A percentile compares a stretch with the other conserved stretches of the same genome.
phyloP scores from a whole-genome alignment of 2,888 invertebrate species.

The Agrotis clavis region DNA sequence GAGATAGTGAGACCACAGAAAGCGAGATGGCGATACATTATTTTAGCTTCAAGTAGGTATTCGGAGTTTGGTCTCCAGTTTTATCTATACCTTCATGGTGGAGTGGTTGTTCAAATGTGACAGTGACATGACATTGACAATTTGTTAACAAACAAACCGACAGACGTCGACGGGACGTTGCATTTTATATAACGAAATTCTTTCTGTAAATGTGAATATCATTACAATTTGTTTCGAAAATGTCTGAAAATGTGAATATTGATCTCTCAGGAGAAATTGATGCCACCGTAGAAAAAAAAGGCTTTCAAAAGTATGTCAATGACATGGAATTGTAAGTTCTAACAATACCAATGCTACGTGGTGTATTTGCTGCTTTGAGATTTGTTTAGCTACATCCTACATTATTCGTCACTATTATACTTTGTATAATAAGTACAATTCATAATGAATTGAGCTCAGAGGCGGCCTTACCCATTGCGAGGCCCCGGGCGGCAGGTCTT shows the following conservation, averaged over 20 bases:
- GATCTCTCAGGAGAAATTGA: constrained; percentile 89
- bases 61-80: too few relatives aligned
- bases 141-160: constrained; percentile 2
- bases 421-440: constrained; percentile 14
- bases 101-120: neutral
- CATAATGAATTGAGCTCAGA: constrained; percentile 6
- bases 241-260: constrained; percentile 88
- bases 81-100: too few relatives aligned
- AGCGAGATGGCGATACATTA: too few relatives aligned
- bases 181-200: neutral
- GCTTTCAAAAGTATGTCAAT: constrained; percentile 90
- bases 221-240: constrained; percentile 62
- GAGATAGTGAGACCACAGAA: too few relatives aligned
- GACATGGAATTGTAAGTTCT: constrained; percentile 88
- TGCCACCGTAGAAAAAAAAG: constrained; percentile 84
- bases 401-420: constrained; percentile 52
- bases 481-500: too few relatives aligned
- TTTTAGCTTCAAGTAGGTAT: too few relatives aligned
- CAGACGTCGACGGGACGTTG: constrained; percentile 17
- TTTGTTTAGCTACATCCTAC: constrained; percentile 51
- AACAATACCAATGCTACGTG: constrained; percentile 77
- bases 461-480: too few relatives aligned
- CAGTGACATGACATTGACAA: constrained; percentile 21
- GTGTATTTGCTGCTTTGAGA: constrained; percentile 65
- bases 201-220: constrained; percentile 6